phyloP scores from a whole-genome alignment of 1,140 invertebrate genomes.

The Drosophila ogumai region DNA sequence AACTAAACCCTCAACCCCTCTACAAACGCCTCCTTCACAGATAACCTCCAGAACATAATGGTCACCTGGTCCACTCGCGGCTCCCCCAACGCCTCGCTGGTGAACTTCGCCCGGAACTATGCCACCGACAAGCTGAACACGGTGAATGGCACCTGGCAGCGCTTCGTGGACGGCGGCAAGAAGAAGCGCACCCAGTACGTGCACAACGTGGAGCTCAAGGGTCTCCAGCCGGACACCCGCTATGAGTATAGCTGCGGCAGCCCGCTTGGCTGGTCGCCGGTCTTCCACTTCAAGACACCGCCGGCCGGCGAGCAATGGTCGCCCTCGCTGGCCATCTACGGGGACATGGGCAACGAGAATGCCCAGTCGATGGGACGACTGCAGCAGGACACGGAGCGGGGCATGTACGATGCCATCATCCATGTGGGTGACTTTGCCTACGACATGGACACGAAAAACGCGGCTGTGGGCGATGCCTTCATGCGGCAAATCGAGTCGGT shows the following conservation, averaged over 20 bases:
- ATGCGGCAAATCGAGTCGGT: slow-evolving; percentile 95
- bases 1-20: not conserved
- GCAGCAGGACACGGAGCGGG: slow-evolving; percentile 91
- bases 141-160: slow-evolving; percentile 85
- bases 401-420: slow-evolving; percentile 93
- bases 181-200: slow-evolving; percentile 90
- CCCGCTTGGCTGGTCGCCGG: slow-evolving; percentile 90
- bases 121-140: slow-evolving; percentile 86
- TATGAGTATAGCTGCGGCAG: slow-evolving; percentile 95
- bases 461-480: slow-evolving; percentile 93
- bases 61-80: slow-evolving; percentile 96
- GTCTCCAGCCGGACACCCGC: slow-evolving; percentile 87
- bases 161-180: slow-evolving; percentile 92
- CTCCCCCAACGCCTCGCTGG: slow-evolving; percentile 89
- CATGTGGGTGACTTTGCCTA: slow-evolving; percentile 99
- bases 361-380: slow-evolving; percentile 92
- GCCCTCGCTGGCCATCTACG: slow-evolving; percentile 93
- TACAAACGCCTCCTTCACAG: slow-evolving; percentile 84
- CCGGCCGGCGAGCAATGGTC: slow-evolving; percentile 89
- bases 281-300: slow-evolving; percentile 91
- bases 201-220: slow-evolving; percentile 88
- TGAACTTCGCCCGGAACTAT: slow-evolving; percentile 91
- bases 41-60: slow-evolving; percentile 89
- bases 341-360: slow-evolving; percentile 96
- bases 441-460: slow-evolving; percentile 94